Evolutionary conservation across 2,113 vertebrate genomes (phyloP).

Genomic region (Ptychochromis oligacanthus): DNA sequence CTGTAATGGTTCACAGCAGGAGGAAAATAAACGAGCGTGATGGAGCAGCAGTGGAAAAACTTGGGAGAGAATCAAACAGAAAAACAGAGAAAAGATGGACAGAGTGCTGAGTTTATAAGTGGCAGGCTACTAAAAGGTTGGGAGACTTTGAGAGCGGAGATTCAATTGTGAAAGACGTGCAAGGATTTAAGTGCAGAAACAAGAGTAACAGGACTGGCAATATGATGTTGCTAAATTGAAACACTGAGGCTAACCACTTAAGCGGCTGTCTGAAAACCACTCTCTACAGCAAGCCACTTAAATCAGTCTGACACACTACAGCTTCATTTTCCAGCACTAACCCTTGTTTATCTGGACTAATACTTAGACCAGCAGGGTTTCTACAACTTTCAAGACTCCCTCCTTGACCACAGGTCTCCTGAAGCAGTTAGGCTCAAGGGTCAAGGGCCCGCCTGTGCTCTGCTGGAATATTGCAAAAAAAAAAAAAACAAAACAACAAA

Average conservation of each 20-base stretch:
- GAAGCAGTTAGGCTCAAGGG: neutral
- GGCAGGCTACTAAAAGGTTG: neutral
- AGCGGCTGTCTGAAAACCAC: constrained; percentile 43
- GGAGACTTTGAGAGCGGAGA: neutral
- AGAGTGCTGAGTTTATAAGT: neutral
- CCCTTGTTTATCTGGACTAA: constrained; percentile 9
- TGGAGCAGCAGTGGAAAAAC: neutral
- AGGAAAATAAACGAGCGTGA: constrained; percentile 8
- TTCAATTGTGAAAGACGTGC: neutral
- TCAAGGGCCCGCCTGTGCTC: neutral
- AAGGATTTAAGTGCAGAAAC: constrained; percentile 8
- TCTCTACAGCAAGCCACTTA: constrained; percentile 28
- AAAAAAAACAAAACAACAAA: neutral
- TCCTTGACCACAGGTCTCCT: neutral
- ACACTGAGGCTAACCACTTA: constrained; percentile 45
- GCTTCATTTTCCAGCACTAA: neutral
- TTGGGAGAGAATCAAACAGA: neutral
- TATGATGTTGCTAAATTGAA: constrained; percentile 40
- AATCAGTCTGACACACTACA: constrained; percentile 1
- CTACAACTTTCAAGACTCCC: neutral
- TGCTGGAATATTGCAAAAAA: neutral
- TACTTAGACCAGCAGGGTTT: neutral
- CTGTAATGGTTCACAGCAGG: constrained; percentile 16
- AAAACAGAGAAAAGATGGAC: neutral
- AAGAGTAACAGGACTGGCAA: constrained; percentile 14